Percentiles rank a stretch among this genome's conserved stretches.
Evolutionary conservation across 2,888 invertebrate genomes (phyloP).

Genomic region (Saturnia pavonia): DNA sequence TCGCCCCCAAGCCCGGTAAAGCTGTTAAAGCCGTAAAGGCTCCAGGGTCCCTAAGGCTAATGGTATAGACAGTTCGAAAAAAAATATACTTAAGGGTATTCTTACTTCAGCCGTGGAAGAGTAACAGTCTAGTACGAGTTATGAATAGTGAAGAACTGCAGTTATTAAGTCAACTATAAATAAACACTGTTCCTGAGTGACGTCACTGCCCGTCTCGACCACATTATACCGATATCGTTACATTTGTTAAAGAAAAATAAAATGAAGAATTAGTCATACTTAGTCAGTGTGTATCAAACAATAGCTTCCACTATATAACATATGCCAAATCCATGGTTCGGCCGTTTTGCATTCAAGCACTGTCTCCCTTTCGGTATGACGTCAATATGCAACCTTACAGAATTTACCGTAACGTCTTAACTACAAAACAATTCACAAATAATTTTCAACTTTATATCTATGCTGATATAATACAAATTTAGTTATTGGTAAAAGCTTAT

Average conservation of each 20-base stretch:
- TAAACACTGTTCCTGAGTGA: no score
- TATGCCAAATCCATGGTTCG: slow-evolving; percentile 81
- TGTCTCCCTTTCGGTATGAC: slow-evolving; percentile 76
- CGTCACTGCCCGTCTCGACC: no score
- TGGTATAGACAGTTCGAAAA: no score
- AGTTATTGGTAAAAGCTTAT: slow-evolving; percentile 29
- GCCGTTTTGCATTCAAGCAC: slow-evolving; percentile 79
- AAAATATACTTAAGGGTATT: no score
- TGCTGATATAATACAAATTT: slow-evolving; percentile 24
- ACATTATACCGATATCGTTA: no score
- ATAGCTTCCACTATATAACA: slow-evolving; percentile 75
- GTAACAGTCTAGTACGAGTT: no score
- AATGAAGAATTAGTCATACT: neutral
- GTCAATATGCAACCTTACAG: slow-evolving; percentile 71
- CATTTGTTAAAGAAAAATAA: neutral
- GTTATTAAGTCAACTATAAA: no score
- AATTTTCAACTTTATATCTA: slow-evolving; percentile 19
- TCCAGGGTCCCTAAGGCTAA: no score
- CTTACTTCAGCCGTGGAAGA: no score
- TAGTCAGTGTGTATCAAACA: slow-evolving; percentile 53
- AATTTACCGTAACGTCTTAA: slow-evolving; percentile 39
- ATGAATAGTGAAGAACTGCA: no score
- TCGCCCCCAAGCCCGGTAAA: no score
- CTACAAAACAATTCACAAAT: slow-evolving; percentile 16
- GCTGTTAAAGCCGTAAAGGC: no score